Conservation (phyloP, 2,113 vertebrate genomes). For the Cranoglanis bouderius region DNA sequence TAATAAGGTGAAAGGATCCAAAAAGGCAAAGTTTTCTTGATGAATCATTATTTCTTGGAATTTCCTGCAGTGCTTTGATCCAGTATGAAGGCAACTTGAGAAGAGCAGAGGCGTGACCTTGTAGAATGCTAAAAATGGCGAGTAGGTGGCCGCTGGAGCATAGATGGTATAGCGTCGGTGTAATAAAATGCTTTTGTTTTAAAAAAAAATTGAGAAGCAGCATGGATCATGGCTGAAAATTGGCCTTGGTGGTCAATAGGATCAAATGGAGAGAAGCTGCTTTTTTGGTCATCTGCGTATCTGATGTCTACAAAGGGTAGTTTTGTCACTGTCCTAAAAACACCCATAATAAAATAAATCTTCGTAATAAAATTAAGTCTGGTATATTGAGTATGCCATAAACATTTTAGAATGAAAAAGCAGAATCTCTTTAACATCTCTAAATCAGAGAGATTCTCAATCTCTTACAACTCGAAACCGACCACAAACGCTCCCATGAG, state of each 20-base stretch:
- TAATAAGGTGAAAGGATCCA: not conserved
- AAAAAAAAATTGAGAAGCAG: not conserved
- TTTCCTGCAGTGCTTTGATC: constrained; percentile 38
- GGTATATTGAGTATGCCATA: not conserved
- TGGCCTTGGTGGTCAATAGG: not conserved
- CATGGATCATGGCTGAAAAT: constrained; percentile 9
- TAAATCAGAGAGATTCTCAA: not conserved
- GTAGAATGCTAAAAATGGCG: constrained; percentile 37
- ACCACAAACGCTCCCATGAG: not conserved
- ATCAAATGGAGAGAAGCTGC: not conserved
- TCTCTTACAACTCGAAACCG: not conserved
- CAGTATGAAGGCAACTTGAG: constrained; percentile 36
- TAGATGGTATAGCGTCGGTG: constrained; percentile 18
- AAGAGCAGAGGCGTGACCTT: constrained; percentile 35
- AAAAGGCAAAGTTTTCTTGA: not conserved
- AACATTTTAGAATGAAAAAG: not conserved
- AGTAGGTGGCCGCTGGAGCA: constrained; percentile 12
- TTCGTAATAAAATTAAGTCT: not conserved
- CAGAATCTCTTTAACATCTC: not conserved
- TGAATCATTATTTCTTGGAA: constrained; percentile 35
- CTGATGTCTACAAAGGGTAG: not conserved
- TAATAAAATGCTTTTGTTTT: constrained; percentile 31
- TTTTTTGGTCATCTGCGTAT: not conserved
- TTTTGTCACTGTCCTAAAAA: not conserved
- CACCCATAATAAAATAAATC: not conserved